Evolutionary conservation across 2,888 invertebrate genomes (phyloP), one percentile per base, ranked within the genome.

Genomic region (Philereme transversata): DNA sequence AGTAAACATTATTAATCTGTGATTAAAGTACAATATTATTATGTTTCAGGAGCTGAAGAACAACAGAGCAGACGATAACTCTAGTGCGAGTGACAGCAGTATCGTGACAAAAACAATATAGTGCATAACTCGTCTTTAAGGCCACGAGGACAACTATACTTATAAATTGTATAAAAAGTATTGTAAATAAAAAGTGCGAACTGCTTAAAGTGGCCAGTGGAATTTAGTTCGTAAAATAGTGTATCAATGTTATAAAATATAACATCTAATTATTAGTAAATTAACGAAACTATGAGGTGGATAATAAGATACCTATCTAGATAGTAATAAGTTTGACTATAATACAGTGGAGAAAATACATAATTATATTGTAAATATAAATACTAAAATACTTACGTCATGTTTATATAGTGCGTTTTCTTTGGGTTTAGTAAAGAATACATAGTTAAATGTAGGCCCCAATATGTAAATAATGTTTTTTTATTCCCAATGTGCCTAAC

Each of bases 41-140:
- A n/a, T 58, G 47, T 62, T 63, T 3, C 86, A 91, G 91, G 91
- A 91, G 57, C 75, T 90, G 60, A 88, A 88, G 71, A 86, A 85
- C 62, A 84, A 83, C 64, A 79, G 90, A 22, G 62, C 81, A 40
- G 90, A 90, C 44, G 90, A 90, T 67, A 88, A 79, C 61, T 87
- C 90, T 43, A 91, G 91, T 78, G 90, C 90, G 8, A 90, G 90
- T 74, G 90, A 92, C 64, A 88, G 87, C 79, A 92, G 85, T 83
- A 85, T 92, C 57, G 88, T 93, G 76, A 90, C 92, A 70, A 93
- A 93, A 77, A 93, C 92, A 68, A 93, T 93, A 81, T 93, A 90
- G 91, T 91, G 90, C 68, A 83, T 84, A 86, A 92, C 91, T 77
- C 85, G 91, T 67, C 87, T 91, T 63, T 92, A 91, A 83, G 83